phyloP scores from a whole-genome alignment of 2,797 vertebrate genomes.

The Loriculus beryllinus region DNA sequence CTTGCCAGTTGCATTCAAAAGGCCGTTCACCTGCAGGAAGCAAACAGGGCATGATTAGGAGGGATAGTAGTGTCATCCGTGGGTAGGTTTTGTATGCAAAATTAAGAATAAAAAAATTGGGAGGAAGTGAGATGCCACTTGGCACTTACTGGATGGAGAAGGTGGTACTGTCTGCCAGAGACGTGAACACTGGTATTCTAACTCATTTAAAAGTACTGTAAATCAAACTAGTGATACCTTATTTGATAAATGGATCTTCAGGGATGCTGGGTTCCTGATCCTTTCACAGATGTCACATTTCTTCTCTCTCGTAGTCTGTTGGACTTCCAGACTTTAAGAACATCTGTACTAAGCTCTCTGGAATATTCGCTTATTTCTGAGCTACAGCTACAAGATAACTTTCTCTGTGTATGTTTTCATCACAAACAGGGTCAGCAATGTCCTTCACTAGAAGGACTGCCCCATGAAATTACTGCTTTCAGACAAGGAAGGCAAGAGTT shows the following conservation, averaged over 20 bases:
- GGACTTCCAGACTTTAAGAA: neutral
- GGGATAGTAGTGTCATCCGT: rapidly evolving
- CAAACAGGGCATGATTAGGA: neutral
- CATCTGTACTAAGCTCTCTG: neutral
- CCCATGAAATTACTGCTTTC: neutral
- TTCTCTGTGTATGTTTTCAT: neutral
- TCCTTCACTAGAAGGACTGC: neutral
- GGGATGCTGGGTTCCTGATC: neutral
- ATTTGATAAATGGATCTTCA: neutral
- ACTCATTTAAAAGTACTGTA: neutral
- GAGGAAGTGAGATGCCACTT: neutral
- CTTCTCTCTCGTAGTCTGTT: neutral
- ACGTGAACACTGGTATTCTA: neutral
- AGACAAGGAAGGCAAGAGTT: neutral
- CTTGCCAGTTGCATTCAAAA: constrained; percentile 94
- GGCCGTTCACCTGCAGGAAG: constrained; percentile 86
- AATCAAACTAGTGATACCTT: neutral
- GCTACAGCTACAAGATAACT: neutral
- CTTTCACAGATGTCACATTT: neutral
- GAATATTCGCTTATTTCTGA: neutral
- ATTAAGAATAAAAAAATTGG: neutral
- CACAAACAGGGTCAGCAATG: neutral
- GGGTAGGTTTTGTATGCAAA: rapidly evolving
- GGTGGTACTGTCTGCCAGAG: neutral
- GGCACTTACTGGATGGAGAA: neutral